Base-by-base conservation (phyloP, 2,113 vertebrate genomes). In the Polypterus senegalus region DNA sequence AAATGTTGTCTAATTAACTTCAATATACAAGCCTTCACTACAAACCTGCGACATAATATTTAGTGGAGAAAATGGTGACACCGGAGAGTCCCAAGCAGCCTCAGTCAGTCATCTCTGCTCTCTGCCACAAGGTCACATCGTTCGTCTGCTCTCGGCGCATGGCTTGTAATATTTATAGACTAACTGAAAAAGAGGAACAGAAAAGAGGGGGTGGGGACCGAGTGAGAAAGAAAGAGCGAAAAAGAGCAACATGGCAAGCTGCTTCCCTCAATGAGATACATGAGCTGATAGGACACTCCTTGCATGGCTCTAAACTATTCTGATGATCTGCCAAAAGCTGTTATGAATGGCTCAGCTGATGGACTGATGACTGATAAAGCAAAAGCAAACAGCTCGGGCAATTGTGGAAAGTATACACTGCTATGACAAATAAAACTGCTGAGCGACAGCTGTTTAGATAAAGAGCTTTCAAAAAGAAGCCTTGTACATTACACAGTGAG, bases 1-100 rank as follows among this genome's bases (percentile, higher is more conserved):
- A 86, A 81, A 76, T 76, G 75, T 70, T 75, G 73, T 82, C 82
- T 87, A 84, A 89, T 87, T 88, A 88, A 75, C 76, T 58, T 76
- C 62, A 73, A 71, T 69, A 77, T 46, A 73, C 75, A 74, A 68
- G 74, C 59, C 73, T 77, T 77, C 69, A 75, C 76, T 77, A 70
- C 0, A 55, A 71, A 55, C 63, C 11, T 61, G 65, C 66, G 69
- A 69, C 67, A 71, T 71, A 58, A 73, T 77, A 77, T 73, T 80
- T 75, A 69, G 77, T 11, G 0, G 7, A 70, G 66, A n/a, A 65
- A 56, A 48, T 1, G 65, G 65, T 68, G 77, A 70, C 70, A 7
- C 1, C 0, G 63, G 67, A 67, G 27, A 27, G 27, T 27, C 67
- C 69, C 3, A 4, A 0, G 5, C 66, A 62, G 59, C 59, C 67